phyloP scores from a whole-genome alignment of 2,888 invertebrate species.

The Phoenoteleia sp. region DNA sequence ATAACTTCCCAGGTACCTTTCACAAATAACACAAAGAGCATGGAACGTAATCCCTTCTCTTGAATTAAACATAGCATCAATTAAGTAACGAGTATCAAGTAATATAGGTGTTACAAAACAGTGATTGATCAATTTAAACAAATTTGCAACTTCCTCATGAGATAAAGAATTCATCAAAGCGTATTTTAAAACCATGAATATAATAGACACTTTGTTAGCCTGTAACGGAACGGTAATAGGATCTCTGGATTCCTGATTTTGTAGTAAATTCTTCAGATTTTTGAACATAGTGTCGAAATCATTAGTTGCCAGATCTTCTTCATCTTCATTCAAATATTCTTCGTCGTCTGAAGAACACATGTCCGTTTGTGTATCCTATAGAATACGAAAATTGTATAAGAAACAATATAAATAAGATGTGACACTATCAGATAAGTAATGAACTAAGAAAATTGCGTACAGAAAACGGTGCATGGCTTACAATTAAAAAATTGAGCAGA shows the following conservation, averaged over 20 bases:
- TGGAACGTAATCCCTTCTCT: neutral
- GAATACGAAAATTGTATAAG: too few species aligned
- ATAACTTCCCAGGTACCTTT: neutral
- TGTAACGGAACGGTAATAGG: neutral
- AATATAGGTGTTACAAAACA: neutral
- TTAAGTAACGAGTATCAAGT: neutral
- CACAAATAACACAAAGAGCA: neutral
- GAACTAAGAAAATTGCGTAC: too few species aligned
- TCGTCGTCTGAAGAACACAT: too few species aligned
- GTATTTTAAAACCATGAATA: neutral
- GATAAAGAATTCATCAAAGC: neutral
- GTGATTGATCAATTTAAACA: neutral
- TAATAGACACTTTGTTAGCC: neutral
- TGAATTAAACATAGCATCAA: neutral
- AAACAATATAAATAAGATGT: too few species aligned
- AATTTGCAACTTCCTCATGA: neutral
- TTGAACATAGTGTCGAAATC: too few species aligned
- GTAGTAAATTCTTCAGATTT: neutral
- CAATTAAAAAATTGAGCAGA: too few species aligned
- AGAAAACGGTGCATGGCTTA: too few species aligned
- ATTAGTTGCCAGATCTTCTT: too few species aligned
- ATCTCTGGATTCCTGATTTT: neutral
- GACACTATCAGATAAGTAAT: too few species aligned
- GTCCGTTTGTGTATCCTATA: too few species aligned
- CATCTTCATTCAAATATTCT: too few species aligned